Base-by-base conservation (phyloP, 2,113 vertebrate genomes). In the Aphyosemion australe region DNA sequence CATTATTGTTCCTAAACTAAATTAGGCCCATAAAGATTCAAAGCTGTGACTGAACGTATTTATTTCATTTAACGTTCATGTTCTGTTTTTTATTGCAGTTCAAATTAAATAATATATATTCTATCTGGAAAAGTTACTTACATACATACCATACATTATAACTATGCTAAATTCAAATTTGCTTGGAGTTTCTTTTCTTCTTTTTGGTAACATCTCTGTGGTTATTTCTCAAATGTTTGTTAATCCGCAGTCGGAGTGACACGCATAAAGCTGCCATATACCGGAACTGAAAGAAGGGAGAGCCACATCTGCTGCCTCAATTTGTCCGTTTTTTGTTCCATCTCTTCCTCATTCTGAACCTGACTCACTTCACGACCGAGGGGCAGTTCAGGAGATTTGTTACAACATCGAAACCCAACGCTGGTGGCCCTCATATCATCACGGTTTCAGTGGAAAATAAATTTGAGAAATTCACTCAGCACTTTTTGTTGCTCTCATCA, bases 291-390 rank as follows among this genome's bases (percentile, higher is more conserved):
- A 73, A 76, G 20, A 46, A 75, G 66, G 47, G 66, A 73, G 69
- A 56, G 65, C 49, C 0, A 1, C 19, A 55, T 78, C 64, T 69
- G 59, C 19, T 52, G 71, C 70, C 37, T 72, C 48, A 55, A 10
- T 50, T 63, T 49, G 8, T 64, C 83, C 74, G 71, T 58, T 61
- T 84, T 76, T 76, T 18, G 10, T 18, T 39, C 5, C 77, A 78
- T 69, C 78, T 79, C 84, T 90, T 91, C 89, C 89, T 83, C 85
- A 80, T 89, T 90, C 64, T 82, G 69, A 79, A 51, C 64, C 73
- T 88, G 89, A 91, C 65, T 91, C 86, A 89, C 69, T 59, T 52
- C 4, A n/a, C 69, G 55, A 74, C 73, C 0, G 1, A 69, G 49
- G 64, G 55, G 72, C 87, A 53, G 82, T 87, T 82, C 54, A 80